A percentile compares a stretch with the other conserved stretches of the same genome.
These are phyloP conservation scores for Ophraella communa DNA, from an alignment of 2,888 invertebrate species.

Conservation along the genomic window DNA sequence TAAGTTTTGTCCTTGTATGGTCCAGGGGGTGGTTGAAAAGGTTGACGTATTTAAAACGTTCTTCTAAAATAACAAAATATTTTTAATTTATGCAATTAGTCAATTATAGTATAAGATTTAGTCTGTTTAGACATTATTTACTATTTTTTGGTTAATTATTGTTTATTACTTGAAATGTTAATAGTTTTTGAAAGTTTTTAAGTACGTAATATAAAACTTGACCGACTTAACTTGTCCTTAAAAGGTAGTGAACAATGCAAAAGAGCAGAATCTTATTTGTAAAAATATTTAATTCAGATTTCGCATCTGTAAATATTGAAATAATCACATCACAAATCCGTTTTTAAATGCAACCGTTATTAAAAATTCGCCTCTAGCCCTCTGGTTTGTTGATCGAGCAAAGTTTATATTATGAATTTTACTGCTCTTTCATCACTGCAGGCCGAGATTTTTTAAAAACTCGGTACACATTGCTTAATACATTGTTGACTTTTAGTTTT, in stretches of 20 bases:
- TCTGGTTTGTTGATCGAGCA: conserved; percentile 56
- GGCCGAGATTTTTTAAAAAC: conserved; percentile 57
- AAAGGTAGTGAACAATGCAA: not conserved
- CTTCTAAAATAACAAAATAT: no score
- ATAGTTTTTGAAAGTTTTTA: no score
- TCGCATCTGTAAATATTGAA: conserved; percentile 46
- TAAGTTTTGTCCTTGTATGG: no score
- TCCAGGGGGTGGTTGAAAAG: no score
- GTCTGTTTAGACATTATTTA: no score
- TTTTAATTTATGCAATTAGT: no score
- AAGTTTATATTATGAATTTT: conserved; percentile 59
- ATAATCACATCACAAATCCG: conserved; percentile 48
- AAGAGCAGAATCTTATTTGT: conserved; percentile 35
- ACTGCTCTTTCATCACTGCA: conserved; percentile 56
- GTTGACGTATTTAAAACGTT: no score
- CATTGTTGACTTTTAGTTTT: conserved; percentile 55
- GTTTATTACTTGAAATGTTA: no score
- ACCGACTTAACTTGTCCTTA: not conserved
- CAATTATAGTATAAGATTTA: no score
- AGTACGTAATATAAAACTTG: no score
- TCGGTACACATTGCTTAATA: conserved; percentile 55
- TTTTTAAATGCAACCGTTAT: conserved; percentile 49
- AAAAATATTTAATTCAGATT: conserved; percentile 39
- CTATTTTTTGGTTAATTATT: no score
- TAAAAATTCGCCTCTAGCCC: conserved; percentile 52